Base-by-base conservation (phyloP, 1,140 invertebrate genomes). In the Dendroctonus ponderosae region DNA sequence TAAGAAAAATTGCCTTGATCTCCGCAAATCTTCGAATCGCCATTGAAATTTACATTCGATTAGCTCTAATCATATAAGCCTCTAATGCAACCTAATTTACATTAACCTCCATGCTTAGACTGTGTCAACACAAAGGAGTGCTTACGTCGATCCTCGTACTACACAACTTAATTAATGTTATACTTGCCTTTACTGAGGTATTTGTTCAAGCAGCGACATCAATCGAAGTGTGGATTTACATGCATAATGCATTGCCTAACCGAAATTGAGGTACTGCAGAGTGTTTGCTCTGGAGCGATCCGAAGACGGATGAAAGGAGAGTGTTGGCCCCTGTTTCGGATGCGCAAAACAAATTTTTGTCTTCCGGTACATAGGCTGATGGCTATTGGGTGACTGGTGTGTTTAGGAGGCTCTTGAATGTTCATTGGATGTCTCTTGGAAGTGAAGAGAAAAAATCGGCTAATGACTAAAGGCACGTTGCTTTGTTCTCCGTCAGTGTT, bases 41-140 rank as follows among this genome's bases (percentile, higher is more conserved):
- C 12, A 40, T 56, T 41, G 37, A 59, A 15, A 59, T 59, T 48
- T 59, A 46, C 41, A 14, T 56, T 48, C 57, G 43, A 59, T 59
- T 48, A 59, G 37, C 12, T 38, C 43, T 42, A 42, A 62, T 62
- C 48, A 39, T 52, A 39, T 52, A 52, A 62, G 48, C 60, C 26
- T 37, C 12, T 62, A 62, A 62, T 62, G 48, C 40, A 62, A 52
- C 40, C 40, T 52, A 41, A 62, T 52, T 52, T 62, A 51, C 49
- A 62, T 62, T 26, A 26, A 62, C 15, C 26, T 40, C 49, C 40
- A 42, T 42, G 49, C 48, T 52, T 62, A 60, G 44, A 50, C 58
- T 60, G 40, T 51, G 60, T 62, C 48, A 62, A 62, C 60, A 62
- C 60, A 62, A 62, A 62, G 60, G 60, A 52, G 48, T 62, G 60